These are phyloP conservation scores for Arvicanthis niloticus DNA, from an alignment of 2,113 vertebrate genomes.

Conservation along the genomic window DNA sequence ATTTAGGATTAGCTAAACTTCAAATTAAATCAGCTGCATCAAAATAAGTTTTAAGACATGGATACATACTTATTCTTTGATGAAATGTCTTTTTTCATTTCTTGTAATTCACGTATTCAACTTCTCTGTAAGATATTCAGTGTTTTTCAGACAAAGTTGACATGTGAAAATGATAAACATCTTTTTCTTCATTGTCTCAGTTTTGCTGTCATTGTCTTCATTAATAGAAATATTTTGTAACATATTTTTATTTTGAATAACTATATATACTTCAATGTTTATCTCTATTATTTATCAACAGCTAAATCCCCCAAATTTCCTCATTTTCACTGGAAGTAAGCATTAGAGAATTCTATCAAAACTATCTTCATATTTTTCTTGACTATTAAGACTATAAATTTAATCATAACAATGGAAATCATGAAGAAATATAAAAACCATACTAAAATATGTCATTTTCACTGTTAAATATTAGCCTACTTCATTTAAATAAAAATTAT, in stretches of 20 bases:
- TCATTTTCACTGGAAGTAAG: neutral
- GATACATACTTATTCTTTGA: neutral
- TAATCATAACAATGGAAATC: neutral
- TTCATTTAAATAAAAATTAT: neutral
- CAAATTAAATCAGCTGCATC: neutral
- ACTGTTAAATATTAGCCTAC: neutral
- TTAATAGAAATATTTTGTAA: neutral
- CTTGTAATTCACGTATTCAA: neutral
- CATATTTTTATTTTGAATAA: neutral
- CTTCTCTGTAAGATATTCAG: neutral
- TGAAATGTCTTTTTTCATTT: constrained; percentile 36
- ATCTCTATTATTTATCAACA: neutral
- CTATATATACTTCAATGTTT: neutral
- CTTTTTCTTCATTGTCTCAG: neutral
- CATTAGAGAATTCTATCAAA: neutral
- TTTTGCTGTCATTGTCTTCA: neutral
- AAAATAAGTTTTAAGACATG: neutral
- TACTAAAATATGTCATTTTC: neutral
- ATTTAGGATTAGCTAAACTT: neutral
- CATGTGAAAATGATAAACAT: neutral
- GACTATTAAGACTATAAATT: neutral
- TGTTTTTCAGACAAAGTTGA: neutral
- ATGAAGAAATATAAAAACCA: neutral
- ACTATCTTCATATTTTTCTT: neutral
- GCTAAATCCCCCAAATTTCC: neutral